These are phyloP conservation scores for Eupsilia transversa DNA, from an alignment of 2,888 invertebrate species.

Conservation along the genomic window DNA sequence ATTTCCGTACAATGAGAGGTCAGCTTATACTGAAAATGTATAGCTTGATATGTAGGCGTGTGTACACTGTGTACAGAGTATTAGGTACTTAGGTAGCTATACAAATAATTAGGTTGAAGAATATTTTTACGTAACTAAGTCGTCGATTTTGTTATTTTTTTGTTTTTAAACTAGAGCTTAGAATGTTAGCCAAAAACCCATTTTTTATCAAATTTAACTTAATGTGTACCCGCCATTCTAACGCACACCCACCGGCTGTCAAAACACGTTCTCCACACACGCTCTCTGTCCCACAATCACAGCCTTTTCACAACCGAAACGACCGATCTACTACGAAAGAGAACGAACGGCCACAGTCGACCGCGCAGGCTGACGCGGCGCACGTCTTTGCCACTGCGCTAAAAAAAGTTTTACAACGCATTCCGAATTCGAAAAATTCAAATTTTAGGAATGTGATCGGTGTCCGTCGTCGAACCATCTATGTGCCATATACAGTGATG, in stretches of 20 bases:
- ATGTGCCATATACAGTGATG: conserved; percentile 89
- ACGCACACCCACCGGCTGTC: conserved; percentile 73
- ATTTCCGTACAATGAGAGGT: too few relatives aligned
- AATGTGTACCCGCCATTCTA: conserved; percentile 21
- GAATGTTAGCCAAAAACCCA: background rate
- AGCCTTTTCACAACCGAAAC: conserved; percentile 79
- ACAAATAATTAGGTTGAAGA: too few relatives aligned
- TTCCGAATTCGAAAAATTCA: conserved; percentile 77
- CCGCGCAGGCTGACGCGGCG: conserved; percentile 85
- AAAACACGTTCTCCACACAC: conserved; percentile 87
- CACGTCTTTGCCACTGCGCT: conserved; percentile 75
- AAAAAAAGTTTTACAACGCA: conserved; percentile 76
- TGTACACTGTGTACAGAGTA: too few relatives aligned
- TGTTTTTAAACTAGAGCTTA: background rate
- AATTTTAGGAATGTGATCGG: conserved; percentile 86
- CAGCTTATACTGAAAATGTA: too few relatives aligned
- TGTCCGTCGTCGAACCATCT: conserved; percentile 74
- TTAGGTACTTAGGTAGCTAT: background rate
- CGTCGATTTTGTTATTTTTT: background rate
- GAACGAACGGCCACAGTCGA: conserved; percentile 77
- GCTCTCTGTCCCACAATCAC: conserved; percentile 86
- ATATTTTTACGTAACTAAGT: background rate
- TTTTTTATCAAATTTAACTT: background rate
- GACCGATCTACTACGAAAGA: conserved; percentile 65
- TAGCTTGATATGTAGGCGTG: too few relatives aligned